Evolutionary conservation across 2,113 vertebrate species (phyloP).

Genomic region (Pteropus alecto): DNA sequence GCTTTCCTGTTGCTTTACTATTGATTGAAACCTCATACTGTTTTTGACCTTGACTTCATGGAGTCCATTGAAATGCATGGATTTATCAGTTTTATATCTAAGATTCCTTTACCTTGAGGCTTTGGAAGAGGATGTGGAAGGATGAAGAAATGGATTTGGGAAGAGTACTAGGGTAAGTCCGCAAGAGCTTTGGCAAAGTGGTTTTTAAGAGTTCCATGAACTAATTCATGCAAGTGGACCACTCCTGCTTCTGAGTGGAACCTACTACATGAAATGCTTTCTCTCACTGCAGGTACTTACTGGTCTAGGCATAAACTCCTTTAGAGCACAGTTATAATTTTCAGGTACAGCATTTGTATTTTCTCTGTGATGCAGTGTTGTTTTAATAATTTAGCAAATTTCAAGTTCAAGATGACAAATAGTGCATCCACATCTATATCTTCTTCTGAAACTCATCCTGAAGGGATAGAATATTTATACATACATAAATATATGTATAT

Average conservation of each 20-base stretch:
- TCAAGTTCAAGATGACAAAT: slow-evolving; percentile 10
- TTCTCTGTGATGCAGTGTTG: background rate
- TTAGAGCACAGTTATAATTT: background rate
- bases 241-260: background rate
- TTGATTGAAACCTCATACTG: background rate
- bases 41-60: background rate
- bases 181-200: background rate
- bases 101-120: background rate
- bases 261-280: background rate
- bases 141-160: background rate
- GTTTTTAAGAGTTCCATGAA: background rate
- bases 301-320: background rate
- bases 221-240: background rate
- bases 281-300: background rate
- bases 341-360: background rate
- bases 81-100: background rate
- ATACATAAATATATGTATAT: background rate
- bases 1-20: background rate
- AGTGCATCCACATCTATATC: background rate
- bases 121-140: background rate
- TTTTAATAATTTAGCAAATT: background rate
- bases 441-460: background rate
- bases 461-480: background rate
- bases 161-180: background rate
- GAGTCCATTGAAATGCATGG: background rate